These are phyloP conservation scores for Cryptomyrus ogoouensis DNA, from an alignment of 2,113 vertebrate genomes.

Conservation along the genomic window DNA sequence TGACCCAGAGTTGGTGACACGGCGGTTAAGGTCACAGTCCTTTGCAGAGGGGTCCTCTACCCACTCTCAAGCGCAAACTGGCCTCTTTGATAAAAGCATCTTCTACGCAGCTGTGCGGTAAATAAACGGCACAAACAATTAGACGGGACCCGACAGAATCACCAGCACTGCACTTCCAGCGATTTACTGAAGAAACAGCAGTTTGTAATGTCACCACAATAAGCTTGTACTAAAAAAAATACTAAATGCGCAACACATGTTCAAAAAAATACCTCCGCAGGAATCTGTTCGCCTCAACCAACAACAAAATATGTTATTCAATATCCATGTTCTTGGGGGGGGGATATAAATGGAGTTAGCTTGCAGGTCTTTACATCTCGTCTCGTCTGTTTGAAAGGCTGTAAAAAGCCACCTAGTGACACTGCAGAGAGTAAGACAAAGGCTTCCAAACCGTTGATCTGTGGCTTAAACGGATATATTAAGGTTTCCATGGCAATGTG, in stretches of 20 bases:
- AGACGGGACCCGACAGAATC: background rate
- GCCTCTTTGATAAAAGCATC: background rate
- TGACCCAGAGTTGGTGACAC: background rate
- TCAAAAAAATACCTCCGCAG: constrained; percentile 28
- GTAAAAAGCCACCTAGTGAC: background rate
- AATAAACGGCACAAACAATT: background rate
- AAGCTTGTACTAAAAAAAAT: background rate
- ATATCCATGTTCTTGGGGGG: constrained; percentile 32
- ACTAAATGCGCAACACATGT: constrained; percentile 40
- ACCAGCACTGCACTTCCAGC: background rate
- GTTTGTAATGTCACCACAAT: constrained; percentile 14
- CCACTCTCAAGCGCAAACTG: background rate
- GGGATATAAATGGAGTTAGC: constrained; percentile 30
- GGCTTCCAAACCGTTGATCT: background rate
- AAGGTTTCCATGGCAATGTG: background rate
- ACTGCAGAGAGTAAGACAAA: background rate
- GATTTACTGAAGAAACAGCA: constrained; percentile 4
- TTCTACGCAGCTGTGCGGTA: background rate
- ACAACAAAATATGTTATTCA: constrained; percentile 37
- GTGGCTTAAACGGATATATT: background rate
- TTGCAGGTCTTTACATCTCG: constrained; percentile 34
- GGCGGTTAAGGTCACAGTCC: background rate
- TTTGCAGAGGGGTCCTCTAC: background rate
- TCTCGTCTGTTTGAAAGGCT: constrained; percentile 39
- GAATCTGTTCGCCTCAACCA: constrained; percentile 40